Conservation (phyloP, 2,113 vertebrate species). For the Leptobrachium leishanense region DNA sequence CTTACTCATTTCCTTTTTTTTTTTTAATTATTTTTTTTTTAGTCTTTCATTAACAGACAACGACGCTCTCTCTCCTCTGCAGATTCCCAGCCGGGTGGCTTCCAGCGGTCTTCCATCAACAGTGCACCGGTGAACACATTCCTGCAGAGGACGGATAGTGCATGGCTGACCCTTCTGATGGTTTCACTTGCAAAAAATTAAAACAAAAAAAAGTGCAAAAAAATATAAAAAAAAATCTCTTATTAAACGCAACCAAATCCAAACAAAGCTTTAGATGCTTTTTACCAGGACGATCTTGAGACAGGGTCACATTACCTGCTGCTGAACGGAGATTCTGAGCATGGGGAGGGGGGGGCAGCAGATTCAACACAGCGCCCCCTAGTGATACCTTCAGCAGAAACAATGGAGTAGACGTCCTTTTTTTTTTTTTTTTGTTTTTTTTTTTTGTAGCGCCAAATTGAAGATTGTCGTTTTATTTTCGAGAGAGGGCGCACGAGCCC, state of each 20-base stretch:
- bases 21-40: no score
- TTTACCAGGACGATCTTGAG: conserved; percentile 40
- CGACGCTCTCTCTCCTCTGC: conserved; percentile 69
- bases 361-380: conserved; percentile 54
- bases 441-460: conserved; percentile 61
- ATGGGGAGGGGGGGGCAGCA: conserved; percentile 55
- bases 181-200: conserved; percentile 72
- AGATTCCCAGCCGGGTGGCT: conserved; percentile 88
- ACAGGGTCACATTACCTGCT: conserved; percentile 52
- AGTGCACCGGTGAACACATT: conserved; percentile 81
- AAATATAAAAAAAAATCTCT: conserved; percentile 37
- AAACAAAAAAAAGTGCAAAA: conserved; percentile 63
- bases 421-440: conserved; percentile 51
- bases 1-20: background rate
- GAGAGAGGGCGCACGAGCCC: conserved; percentile 58
- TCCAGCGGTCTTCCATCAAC: conserved; percentile 87
- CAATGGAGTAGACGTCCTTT: conserved; percentile 61
- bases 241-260: conserved; percentile 29
- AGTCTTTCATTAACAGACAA: no score
- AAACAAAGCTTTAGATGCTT: conserved; percentile 39
- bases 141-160: conserved; percentile 76
- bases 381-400: conserved; percentile 58
- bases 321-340: conserved; percentile 61
- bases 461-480: conserved; percentile 60
- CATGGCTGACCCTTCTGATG: conserved; percentile 78